Conservation (phyloP, 2,888 invertebrate genomes). For the Asteroscopus sphinx region DNA sequence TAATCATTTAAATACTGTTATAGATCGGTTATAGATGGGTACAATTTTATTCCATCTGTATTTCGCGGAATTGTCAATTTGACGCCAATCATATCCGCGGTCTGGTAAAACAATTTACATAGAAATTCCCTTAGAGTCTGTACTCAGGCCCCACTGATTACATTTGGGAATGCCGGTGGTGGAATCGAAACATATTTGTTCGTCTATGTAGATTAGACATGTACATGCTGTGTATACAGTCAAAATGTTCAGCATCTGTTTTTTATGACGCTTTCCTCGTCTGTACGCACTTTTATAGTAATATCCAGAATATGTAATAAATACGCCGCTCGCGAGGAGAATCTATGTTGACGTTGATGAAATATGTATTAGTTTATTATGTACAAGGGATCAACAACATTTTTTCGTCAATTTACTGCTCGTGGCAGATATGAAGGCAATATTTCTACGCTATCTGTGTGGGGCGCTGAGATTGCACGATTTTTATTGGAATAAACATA, state of each 20-base stretch:
- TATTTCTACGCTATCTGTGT: constrained; percentile 78
- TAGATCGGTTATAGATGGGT: neutral
- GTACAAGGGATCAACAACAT: constrained; percentile 74
- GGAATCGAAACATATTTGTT: constrained; percentile 27
- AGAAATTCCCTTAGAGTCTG: constrained; percentile 60
- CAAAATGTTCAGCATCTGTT: constrained; percentile 14
- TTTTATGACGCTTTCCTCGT: constrained; percentile 23
- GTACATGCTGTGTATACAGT: constrained; percentile 1
- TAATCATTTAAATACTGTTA: no score
- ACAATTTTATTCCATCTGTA: constrained; percentile 29
- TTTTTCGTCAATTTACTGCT: constrained; percentile 78
- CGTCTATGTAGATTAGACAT: constrained; percentile 12
- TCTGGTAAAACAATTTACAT: constrained; percentile 70
- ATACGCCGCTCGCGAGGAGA: constrained; percentile 24
- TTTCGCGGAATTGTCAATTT: constrained; percentile 43
- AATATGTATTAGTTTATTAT: constrained; percentile 78
- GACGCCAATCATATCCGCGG: constrained; percentile 59
- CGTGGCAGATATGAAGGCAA: constrained; percentile 77
- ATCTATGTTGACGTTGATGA: constrained; percentile 68
- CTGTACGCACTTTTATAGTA: constrained; percentile 21
- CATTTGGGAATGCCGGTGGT: constrained; percentile 58
- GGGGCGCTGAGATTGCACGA: constrained; percentile 78
- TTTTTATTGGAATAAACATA: constrained; percentile 71
- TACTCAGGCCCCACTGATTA: constrained; percentile 64
- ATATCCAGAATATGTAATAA: constrained; percentile 42